Evolutionary conservation across 2,113 vertebrate species (phyloP), one percentile per base, ranked within the genome.

Genomic region (Sakesphorus luctuosus): DNA sequence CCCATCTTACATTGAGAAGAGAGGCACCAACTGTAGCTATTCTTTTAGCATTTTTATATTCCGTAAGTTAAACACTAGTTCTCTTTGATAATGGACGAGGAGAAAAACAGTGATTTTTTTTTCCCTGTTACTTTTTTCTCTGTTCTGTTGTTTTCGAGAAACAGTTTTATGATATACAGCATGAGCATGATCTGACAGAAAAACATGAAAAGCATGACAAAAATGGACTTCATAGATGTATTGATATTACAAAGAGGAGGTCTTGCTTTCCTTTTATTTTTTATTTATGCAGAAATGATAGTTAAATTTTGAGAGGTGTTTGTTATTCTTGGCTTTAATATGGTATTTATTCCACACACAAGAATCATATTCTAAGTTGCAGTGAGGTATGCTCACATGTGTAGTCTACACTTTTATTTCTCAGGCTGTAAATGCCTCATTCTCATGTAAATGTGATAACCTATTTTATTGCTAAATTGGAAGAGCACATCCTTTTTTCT

Each of bases 161-260:
- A 31, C 1, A 74, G 40, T 52, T 66, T 74, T 69, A 18, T 71
- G 29, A 83, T 0, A 0, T 69, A 55, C 6, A 44, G 8, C 28
- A 15, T 82, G 65, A 74, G 18, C 14, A 18, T 74, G 52, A 55
- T 55, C 35, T 59, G 49, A 26, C 38, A 61, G 62, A 72, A 61
- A 46, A 76, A 73, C 13, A 62, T 19, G 23, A 88, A 77, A 81
- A 84, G 1, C n/a, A 25, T 49, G 9, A 49, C 4, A 62, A 68
- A 87, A 79, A 26, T 36, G 31, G 0, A 29, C 49, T 87, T 84
- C 6, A 24, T 31, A 67, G 13, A n/a, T 93, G 1, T 80, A 43
- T n/a, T 13, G 18, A 4, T 72, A 43, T 24, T 67, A 31, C 13
- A 58, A 75, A 46, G 13, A 46, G 3, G 10, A 28, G 4, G 4